Base-by-base conservation (phyloP, 2,888 invertebrate genomes). In the Drosophila picticornis region DNA sequence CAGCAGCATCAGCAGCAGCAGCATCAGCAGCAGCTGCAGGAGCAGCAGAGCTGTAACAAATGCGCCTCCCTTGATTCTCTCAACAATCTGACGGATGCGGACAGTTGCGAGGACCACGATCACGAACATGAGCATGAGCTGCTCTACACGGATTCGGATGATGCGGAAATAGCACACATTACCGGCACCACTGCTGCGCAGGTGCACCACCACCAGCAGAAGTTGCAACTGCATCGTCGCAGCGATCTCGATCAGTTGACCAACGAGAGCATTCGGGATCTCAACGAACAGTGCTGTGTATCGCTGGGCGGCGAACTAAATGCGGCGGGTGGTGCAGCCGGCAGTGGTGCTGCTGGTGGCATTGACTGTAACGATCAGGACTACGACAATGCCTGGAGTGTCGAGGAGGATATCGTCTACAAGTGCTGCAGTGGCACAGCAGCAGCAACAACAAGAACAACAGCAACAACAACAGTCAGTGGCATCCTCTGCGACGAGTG, bases 1-100 rank as follows among this genome's bases (percentile, higher is more conserved):
- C 56, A 75, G 19, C 53, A 67, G 38, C 94, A 64, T 94, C 95
- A 32, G 92, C 95, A 73, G 95, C 55, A 67, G 38, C 63, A 64
- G 43, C 56, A 29, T n/a, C n/a, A n/a, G 38, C 94, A 64, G 94
- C 95, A 32, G 92, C 95, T 72, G 95, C 55, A 67, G 38, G 61
- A 64, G 43, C 56, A 29, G 25, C 55, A 75, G 25, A 66, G 76
- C 48, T 75, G 78, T 63, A 69, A 69, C 34, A 88, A 90, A 16
- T 88, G 84, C 64, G 95, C 95, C 55, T 96, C 96, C 4, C 92
- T 96, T 58, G 96, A 96, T 91, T 96, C 95, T 76, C 94, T 96
- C 36, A 96, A 96, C 71, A 96, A 96, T 93, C 95, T 96, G 6
- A 96, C 96, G 0, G 95, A 95, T 84, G 95, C 94, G 52, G 95